Evolutionary conservation across 2,113 vertebrate species (phyloP).

Genomic region (Lonchura striata): DNA sequence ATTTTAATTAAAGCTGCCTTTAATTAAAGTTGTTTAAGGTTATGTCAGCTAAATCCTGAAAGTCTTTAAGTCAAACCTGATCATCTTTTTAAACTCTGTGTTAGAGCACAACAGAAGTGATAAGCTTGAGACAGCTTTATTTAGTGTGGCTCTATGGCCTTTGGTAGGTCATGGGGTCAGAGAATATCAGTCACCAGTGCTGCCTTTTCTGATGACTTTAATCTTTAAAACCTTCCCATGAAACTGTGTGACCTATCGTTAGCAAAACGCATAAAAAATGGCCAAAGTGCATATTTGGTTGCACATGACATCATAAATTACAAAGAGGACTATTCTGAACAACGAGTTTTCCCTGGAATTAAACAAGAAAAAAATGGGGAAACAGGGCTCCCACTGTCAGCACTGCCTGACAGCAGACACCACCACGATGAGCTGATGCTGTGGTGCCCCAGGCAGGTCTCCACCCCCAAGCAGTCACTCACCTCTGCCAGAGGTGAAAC

Average conservation of each 20-base stretch:
- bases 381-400: background rate
- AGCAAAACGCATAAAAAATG: background rate
- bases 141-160: conserved; percentile 9
- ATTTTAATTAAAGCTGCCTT: background rate
- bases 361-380: background rate
- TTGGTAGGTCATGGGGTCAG: conserved; percentile 26
- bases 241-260: background rate
- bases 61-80: background rate
- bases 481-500: background rate
- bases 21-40: background rate
- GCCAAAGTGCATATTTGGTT: background rate
- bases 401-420: background rate
- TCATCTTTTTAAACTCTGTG: background rate
- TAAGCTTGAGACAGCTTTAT: conserved; percentile 39
- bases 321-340: background rate
- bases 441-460: background rate
- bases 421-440: background rate
- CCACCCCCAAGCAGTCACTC: accelerated
- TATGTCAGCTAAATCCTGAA: background rate
- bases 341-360: background rate
- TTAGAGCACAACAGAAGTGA: background rate
- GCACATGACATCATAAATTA: background rate
- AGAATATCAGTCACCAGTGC: conserved; percentile 27
- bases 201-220: conserved; percentile 20
- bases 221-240: conserved; percentile 30